Evolutionary conservation across 2,113 vertebrate species (phyloP), one percentile per base, ranked within the genome.

Genomic region (Strix aluco): DNA sequence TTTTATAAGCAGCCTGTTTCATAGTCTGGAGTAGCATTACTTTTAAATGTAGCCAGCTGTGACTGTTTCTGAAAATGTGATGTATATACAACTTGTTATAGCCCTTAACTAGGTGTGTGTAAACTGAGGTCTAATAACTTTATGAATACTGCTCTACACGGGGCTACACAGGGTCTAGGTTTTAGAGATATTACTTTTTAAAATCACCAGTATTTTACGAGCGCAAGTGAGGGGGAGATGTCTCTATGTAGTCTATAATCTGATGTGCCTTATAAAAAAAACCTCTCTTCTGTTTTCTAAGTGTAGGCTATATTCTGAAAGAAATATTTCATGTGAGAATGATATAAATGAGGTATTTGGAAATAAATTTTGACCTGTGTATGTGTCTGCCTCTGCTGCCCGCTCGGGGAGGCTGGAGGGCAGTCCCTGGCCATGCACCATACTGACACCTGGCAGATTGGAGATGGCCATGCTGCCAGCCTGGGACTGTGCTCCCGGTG

Each of bases 261-360:
- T 96, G 83, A 94, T 90, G 97, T 98, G 98, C 97, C 97, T 98
- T 98, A 97, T 96, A 47, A 96, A 91, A 90, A 40, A 11, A 25
- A 40, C 49, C 52, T 92, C 54, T 95, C 65, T 96, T 97, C 91
- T 86, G 88, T 96, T 96, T 97, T 95, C 58, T 88, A 94, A 77
- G 38, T 95, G 86, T 97, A 95, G 90, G 84, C 90, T 96, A 89
- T 94, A 89, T 91, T 92, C 83, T 2, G 59, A 94, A 95, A 94
- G 86, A 90, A 92, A 88, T 70, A 85, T 77, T 98, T 94, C 92
- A 85, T 81, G 95, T 97, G 96, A 96, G 93, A 95, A 97, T 92
- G 77, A 89, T 93, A 88, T 96, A 74, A 96, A 92, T 94, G 78
- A 96, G 81, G 27, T 94, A 94, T 79, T 93, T 95, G 88, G 92